These are phyloP conservation scores for Centroberyx gerrardi DNA, from an alignment of 2,797 vertebrate genomes.

Conservation along the genomic window DNA sequence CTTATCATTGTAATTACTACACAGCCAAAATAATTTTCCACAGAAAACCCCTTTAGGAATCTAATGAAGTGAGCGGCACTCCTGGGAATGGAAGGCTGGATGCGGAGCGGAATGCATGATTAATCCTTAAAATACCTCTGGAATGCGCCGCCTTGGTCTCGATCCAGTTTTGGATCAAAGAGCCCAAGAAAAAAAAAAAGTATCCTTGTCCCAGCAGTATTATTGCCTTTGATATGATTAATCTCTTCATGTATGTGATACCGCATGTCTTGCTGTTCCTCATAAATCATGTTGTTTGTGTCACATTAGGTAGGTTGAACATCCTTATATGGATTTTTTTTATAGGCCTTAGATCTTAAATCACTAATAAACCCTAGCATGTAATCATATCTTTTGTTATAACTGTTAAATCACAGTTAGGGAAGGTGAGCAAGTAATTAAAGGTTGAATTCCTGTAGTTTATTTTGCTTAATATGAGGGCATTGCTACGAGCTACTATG, in stretches of 20 bases:
- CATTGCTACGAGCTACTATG: neutral
- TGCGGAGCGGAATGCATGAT: constrained; percentile 71
- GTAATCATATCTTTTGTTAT: neutral
- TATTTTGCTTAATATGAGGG: neutral
- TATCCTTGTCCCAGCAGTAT: constrained; percentile 51
- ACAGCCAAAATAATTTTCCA: constrained; percentile 65
- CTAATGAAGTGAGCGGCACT: constrained; percentile 66
- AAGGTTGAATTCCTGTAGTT: neutral
- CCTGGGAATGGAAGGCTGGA: constrained; percentile 63
- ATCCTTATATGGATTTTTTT: neutral
- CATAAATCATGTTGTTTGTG: constrained; percentile 40
- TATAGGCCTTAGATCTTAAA: neutral
- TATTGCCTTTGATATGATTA: constrained; percentile 64
- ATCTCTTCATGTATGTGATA: constrained; percentile 56
- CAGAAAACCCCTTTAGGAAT: constrained; percentile 62
- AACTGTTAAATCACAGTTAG: neutral
- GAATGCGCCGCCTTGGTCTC: constrained; percentile 67
- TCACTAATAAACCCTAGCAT: neutral
- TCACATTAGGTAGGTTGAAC: neutral
- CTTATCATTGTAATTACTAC: constrained; percentile 67
- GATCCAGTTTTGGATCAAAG: constrained; percentile 73
- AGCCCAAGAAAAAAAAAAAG: constrained; percentile 20
- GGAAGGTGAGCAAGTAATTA: neutral
- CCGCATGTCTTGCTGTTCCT: constrained; percentile 44
- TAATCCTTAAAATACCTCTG: constrained; percentile 70